Base-by-base conservation (phyloP, 2,888 invertebrate species). In the Patella depressa region DNA sequence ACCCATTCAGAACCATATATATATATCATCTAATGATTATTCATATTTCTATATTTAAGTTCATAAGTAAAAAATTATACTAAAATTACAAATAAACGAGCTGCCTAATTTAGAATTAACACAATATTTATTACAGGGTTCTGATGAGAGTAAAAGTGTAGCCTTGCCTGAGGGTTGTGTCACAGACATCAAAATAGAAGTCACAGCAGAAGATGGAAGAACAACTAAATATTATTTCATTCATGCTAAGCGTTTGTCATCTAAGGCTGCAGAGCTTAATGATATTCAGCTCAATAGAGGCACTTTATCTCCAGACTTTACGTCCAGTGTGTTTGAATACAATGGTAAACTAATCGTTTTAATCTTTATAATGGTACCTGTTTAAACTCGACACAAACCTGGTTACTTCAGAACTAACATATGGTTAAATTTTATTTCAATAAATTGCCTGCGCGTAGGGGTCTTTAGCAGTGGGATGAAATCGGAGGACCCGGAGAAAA, bases 111-210 rank as follows among this genome's bases (percentile, higher is more conserved):
- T 9, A 45, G 7, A 45, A 45, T 9, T 45, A 45, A 9, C 1
- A 9, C 0, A 45, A 45, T 45, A 45, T 45, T 45, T 45, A 45
- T 79, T 82, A 53, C 76, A 89, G 88, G 88, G 87, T 34, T 86
- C 88, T 82, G 90, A 85, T 71, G 90, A 90, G 17, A 83, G 86
- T 12, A 88, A 88, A 75, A 85, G 85, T 53, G 87, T 91, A 0
- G 85, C 88, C 53, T 81, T 91, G 15, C 85, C 85, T 73, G 91
- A 90, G 83, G 91, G 91, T 34, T 82, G 82, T 15, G 83, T 89
- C 15, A 90, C 88, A 72, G 90, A 90, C 45, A 88, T 91, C 15
- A 90, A 89, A 77, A 89, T 91, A 72, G 90, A 91, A 84, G 91
- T 91, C 1, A 88, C 90, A 71, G 87, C 91, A 34, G 91, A 91